Evolutionary conservation across 1,140 invertebrate genomes (phyloP).

Genomic region (Bradynema listronoti): DNA sequence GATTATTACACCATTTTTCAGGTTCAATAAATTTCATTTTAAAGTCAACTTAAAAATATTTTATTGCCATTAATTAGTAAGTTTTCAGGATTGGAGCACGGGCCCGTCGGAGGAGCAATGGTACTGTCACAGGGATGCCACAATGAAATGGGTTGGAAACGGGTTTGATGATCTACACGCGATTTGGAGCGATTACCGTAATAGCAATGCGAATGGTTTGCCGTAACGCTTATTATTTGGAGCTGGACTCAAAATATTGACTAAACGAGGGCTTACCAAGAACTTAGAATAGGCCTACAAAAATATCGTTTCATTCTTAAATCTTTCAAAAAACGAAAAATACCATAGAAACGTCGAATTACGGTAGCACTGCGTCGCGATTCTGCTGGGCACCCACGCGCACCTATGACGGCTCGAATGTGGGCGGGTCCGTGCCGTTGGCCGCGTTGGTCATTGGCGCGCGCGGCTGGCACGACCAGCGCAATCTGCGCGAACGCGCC

Average conservation of each 20-base stretch:
- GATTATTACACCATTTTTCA: constrained; percentile 34
- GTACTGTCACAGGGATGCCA: constrained; percentile 45
- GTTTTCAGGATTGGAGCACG: constrained; percentile 51
- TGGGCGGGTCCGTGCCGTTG: constrained; percentile 51
- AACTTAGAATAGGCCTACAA: too few relatives aligned
- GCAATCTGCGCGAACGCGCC: too few relatives aligned
- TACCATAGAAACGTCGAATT: too few relatives aligned
- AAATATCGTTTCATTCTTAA: background rate
- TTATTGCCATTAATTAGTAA: background rate
- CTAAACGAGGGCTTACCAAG: too few relatives aligned
- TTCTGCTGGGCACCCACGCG: constrained; percentile 54
- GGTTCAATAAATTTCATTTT: constrained; percentile 8
- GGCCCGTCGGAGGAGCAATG: constrained; percentile 42
- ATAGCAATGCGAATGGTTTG: too few relatives aligned
- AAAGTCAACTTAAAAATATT: constrained; percentile 12
- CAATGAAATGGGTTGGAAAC: constrained; percentile 55
- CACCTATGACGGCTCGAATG: constrained; percentile 50
- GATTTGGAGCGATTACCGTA: background rate
- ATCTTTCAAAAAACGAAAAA: too few relatives aligned
- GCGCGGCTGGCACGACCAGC: constrained; percentile 53
- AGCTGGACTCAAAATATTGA: too few relatives aligned
- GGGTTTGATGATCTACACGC: constrained; percentile 43
- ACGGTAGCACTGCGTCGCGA: too few relatives aligned
- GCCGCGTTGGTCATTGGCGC: constrained; percentile 46
- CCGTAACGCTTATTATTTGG: too few relatives aligned